Percentiles rank a stretch among this genome's conserved stretches.
phyloP scores from a whole-genome alignment of 2,888 invertebrate species.

The Plutella xylostella region DNA sequence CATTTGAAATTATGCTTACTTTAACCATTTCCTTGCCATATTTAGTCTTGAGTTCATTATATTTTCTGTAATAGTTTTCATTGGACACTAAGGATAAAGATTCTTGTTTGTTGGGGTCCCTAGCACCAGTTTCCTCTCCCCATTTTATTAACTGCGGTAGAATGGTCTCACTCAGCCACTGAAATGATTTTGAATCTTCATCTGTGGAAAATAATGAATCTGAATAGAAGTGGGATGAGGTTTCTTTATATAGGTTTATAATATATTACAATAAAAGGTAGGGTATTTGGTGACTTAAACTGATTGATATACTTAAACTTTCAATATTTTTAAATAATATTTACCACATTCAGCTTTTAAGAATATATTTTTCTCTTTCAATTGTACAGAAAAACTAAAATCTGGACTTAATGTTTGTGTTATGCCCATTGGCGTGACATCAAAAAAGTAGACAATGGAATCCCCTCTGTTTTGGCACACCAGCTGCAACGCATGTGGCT shows the following conservation, averaged over 20 bases:
- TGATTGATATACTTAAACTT: too few species aligned
- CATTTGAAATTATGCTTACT: constrained; percentile 42
- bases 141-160: constrained; percentile 74
- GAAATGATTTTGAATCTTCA: constrained; percentile 29
- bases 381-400: constrained; percentile 56
- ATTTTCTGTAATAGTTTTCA: constrained; percentile 78
- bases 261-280: too few species aligned
- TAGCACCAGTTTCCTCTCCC: constrained; percentile 51
- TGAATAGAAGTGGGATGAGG: too few species aligned
- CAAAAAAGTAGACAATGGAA: constrained; percentile 49
- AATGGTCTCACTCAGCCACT: constrained; percentile 69
- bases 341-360: constrained; percentile 49
- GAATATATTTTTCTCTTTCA: constrained; percentile 39
- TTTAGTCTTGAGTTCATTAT: constrained; percentile 80
- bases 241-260: too few species aligned
- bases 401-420: constrained; percentile 50
- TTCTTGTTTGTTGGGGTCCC: constrained; percentile 25
- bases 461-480: constrained; percentile 45
- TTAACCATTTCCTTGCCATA: constrained; percentile 81
- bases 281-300: too few species aligned
- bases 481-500: constrained; percentile 41
- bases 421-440: constrained; percentile 42
- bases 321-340: too few species aligned
- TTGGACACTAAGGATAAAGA: constrained; percentile 77
- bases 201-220: too few species aligned